These are phyloP conservation scores for Sebastes iracundus DNA, from an alignment of 2,797 vertebrate genomes.

Conservation along the genomic window DNA sequence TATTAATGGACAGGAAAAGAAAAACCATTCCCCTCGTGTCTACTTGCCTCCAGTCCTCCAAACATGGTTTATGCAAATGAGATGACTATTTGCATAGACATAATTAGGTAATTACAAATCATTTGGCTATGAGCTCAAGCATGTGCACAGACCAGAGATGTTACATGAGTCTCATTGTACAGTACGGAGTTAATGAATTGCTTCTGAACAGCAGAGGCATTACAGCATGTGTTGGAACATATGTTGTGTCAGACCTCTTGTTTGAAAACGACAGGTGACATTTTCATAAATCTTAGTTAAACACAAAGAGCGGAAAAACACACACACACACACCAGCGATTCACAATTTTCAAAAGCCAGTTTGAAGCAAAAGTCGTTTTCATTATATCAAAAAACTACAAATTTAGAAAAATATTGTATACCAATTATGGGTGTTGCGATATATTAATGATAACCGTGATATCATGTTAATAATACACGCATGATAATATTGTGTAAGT, in stretches of 20 bases:
- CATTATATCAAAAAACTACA: background rate
- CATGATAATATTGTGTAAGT: too few relatives aligned
- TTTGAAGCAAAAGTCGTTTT: background rate
- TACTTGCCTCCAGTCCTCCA: slow-evolving; percentile 69
- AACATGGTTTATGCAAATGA: slow-evolving; percentile 88
- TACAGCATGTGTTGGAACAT: slow-evolving; percentile 75
- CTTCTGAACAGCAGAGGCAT: slow-evolving; percentile 60
- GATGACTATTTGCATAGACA: slow-evolving; percentile 89
- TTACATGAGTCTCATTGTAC: slow-evolving; percentile 80
- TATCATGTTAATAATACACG: background rate
- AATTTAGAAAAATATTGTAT: background rate
- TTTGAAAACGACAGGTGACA: slow-evolving; percentile 73
- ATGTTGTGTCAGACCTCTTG: slow-evolving; percentile 75
- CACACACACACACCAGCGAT: too few relatives aligned
- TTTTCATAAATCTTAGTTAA: slow-evolving; percentile 71
- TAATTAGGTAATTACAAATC: slow-evolving; percentile 94
- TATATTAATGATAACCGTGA: background rate
- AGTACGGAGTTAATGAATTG: slow-evolving; percentile 82
- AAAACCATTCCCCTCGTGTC: slow-evolving; percentile 58
- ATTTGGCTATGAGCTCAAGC: slow-evolving; percentile 88
- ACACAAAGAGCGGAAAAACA: background rate
- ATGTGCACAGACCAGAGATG: slow-evolving; percentile 84
- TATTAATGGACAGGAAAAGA: slow-evolving; percentile 22
- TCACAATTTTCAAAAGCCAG: background rate
- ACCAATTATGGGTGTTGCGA: background rate